These are phyloP conservation scores for Drosophila takahashii DNA, from an alignment of 1,140 invertebrate genomes.

Conservation along the genomic window DNA sequence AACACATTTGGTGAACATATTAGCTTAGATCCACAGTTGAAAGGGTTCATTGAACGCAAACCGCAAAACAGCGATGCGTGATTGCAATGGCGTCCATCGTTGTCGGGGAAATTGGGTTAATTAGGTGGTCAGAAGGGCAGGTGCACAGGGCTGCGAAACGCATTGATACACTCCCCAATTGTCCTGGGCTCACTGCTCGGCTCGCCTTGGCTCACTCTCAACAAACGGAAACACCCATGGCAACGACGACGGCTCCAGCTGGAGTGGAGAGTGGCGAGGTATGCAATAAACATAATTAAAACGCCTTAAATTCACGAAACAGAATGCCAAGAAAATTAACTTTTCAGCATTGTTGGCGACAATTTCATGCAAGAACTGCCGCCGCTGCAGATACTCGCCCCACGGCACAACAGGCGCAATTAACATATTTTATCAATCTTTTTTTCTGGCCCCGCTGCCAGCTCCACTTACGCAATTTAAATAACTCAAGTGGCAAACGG, in stretches of 20 bases:
- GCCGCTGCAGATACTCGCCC: slow-evolving; percentile 38
- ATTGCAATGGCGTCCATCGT: not conserved
- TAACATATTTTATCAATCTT: slow-evolving; percentile 84
- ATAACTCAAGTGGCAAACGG: slow-evolving; percentile 80
- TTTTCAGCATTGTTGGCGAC: slow-evolving; percentile 79
- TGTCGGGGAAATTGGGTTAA: slow-evolving; percentile 19
- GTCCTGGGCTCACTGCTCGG: not conserved
- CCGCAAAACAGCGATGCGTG: slow-evolving; percentile 1
- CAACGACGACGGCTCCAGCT: not conserved
- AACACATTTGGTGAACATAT: not conserved
- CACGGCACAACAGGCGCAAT: slow-evolving; percentile 63
- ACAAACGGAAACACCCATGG: not conserved
- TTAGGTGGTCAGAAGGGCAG: slow-evolving; percentile 9
- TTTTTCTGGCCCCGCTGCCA: slow-evolving; percentile 48
- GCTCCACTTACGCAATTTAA: slow-evolving; percentile 78
- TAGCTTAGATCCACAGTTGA: not conserved
- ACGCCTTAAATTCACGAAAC: slow-evolving; percentile 64
- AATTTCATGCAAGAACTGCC: slow-evolving; percentile 63
- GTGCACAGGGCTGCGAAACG: not conserved
- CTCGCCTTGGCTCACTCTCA: not conserved
- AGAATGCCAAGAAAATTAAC: slow-evolving; percentile 74
- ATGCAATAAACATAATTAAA: slow-evolving; percentile 79
- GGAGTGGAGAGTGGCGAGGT: slow-evolving; percentile 8
- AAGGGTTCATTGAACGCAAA: not conserved
- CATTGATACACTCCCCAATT: slow-evolving; percentile 11